These are phyloP conservation scores for Mesocricetus auratus DNA, from an alignment of 2,113 vertebrate genomes.

Conservation along the genomic window DNA sequence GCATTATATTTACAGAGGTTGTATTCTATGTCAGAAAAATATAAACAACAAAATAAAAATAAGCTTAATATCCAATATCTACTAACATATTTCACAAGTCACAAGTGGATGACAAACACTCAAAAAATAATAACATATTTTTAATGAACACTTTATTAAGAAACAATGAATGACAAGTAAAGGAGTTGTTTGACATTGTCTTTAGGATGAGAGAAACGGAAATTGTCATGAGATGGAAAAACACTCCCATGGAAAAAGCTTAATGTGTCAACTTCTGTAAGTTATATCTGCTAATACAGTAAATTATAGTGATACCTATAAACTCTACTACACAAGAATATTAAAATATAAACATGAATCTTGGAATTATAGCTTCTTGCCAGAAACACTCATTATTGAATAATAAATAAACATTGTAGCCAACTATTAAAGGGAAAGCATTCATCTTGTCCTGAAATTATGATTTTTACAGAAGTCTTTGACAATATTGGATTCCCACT, in stretches of 20 bases:
- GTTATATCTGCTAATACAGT: neutral
- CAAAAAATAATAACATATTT: conserved; percentile 16
- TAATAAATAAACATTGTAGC: neutral
- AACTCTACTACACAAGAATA: neutral
- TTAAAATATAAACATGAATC: conserved; percentile 1
- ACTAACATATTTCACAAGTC: neutral
- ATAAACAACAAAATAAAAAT: neutral
- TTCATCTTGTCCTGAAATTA: neutral
- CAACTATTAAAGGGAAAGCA: neutral
- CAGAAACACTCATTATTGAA: neutral
- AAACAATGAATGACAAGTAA: neutral
- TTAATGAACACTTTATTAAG: neutral
- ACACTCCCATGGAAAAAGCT: neutral
- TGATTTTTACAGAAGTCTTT: neutral
- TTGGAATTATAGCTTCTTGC: neutral
- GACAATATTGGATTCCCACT: neutral
- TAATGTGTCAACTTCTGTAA: neutral
- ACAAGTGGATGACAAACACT: neutral
- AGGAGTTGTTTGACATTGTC: neutral
- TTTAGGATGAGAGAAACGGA: neutral
- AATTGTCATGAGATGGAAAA: neutral
- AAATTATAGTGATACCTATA: neutral
- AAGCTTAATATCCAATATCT: neutral
- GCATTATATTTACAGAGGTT: neutral
- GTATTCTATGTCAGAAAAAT: neutral